phyloP scores from a whole-genome alignment of 2,888 invertebrate species.

The Cryptus armator region DNA sequence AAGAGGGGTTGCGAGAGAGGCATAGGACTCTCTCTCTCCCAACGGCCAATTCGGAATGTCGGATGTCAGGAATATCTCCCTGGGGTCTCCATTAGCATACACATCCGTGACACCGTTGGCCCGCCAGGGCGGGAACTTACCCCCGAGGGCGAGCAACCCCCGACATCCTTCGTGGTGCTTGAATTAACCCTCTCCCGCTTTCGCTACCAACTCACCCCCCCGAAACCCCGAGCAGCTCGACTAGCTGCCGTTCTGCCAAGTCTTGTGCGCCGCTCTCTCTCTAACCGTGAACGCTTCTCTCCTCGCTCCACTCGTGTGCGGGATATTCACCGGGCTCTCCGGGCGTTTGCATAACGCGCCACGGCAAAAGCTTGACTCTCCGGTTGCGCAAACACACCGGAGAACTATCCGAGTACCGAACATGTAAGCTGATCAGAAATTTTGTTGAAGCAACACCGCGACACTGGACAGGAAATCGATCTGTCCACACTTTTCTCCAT shows the following conservation, averaged over 20 bases:
- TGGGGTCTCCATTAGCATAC: constrained; percentile 83
- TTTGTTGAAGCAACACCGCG: neutral
- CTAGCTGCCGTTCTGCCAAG: constrained; percentile 25
- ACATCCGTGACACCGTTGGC: constrained; percentile 79
- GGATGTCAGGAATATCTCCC: constrained; percentile 80
- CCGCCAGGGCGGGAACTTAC: constrained; percentile 62
- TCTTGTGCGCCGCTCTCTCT: constrained; percentile 28
- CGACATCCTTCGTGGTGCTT: constrained; percentile 60
- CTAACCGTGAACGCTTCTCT: neutral
- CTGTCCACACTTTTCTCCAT: too few relatives aligned
- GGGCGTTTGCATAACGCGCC: constrained; percentile 26
- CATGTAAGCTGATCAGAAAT: neutral
- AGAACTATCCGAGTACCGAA: neutral
- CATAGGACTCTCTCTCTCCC: neutral
- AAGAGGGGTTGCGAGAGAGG: neutral
- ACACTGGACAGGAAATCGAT: too few relatives aligned
- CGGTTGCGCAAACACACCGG: neutral
- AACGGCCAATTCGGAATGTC: constrained; percentile 76
- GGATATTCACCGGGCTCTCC: constrained; percentile 18
- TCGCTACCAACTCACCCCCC: neutral
- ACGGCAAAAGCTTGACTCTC: constrained; percentile 21
- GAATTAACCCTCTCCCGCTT: constrained; percentile 78
- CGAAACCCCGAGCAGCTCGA: neutral
- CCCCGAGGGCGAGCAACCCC: constrained; percentile 68
- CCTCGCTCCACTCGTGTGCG: neutral